phyloP scores from a whole-genome alignment of 2,113 vertebrate genomes.

The Oenanthe melanoleuca region DNA sequence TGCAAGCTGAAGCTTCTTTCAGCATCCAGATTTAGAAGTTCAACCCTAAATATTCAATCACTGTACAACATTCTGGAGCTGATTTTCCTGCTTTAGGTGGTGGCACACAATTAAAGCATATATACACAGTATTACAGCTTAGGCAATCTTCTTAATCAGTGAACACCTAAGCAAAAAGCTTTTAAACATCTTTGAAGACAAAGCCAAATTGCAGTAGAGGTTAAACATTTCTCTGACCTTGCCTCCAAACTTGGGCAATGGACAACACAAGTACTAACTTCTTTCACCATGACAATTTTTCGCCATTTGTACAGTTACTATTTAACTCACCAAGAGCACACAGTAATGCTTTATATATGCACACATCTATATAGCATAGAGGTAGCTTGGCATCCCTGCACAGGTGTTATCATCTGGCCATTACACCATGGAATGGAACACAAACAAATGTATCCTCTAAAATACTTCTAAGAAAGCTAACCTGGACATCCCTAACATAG shows the following conservation, averaged over 20 bases:
- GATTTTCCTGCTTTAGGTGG: not conserved
- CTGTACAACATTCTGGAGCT: not conserved
- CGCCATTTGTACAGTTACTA: not conserved
- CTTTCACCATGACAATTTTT: not conserved
- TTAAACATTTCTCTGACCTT: not conserved
- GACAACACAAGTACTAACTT: not conserved
- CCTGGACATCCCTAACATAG: not conserved
- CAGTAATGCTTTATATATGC: not conserved
- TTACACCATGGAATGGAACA: not conserved
- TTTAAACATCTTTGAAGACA: not conserved
- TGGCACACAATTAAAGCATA: not conserved
- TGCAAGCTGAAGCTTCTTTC: not conserved
- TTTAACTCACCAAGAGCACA: accelerated
- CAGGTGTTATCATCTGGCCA: not conserved
- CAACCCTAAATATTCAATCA: not conserved
- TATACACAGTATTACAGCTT: not conserved
- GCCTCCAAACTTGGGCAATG: accelerated
- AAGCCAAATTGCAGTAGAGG: not conserved
- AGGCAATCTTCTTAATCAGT: not conserved
- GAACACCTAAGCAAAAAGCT: not conserved
- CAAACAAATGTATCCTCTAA: not conserved
- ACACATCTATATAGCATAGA: not conserved
- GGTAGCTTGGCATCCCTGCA: not conserved
- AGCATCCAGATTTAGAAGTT: not conserved
- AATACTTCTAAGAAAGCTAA: not conserved